Evolutionary conservation across 1,140 invertebrate genomes (phyloP).

Genomic region (Orussus abietinus): DNA sequence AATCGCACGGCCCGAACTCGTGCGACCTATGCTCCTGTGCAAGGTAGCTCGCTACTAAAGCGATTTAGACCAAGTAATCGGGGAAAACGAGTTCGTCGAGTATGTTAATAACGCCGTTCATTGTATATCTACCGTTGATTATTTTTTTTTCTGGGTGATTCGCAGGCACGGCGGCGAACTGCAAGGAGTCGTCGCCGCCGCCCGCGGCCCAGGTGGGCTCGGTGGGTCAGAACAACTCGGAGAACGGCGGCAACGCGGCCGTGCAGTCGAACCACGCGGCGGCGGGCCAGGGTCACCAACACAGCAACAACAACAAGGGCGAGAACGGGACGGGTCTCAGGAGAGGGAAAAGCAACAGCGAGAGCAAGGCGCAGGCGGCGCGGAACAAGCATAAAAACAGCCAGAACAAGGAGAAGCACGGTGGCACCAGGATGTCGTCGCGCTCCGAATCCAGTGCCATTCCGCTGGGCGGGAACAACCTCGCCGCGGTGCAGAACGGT

Average conservation of each 20-base stretch:
- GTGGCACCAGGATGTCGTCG: slow-evolving; percentile 33
- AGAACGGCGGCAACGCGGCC: slow-evolving; percentile 31
- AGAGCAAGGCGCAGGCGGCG: slow-evolving; percentile 50
- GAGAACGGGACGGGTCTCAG: slow-evolving; percentile 39
- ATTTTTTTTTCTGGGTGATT: slow-evolving; percentile 9
- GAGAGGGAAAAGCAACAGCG: slow-evolving; percentile 49
- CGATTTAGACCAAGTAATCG: too few species aligned
- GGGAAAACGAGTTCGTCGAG: too few species aligned
- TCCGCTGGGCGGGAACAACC: slow-evolving; percentile 9
- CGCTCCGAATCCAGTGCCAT: slow-evolving; percentile 37
- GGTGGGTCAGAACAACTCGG: slow-evolving; percentile 25
- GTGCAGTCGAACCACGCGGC: slow-evolving; percentile 21
- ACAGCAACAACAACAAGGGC: slow-evolving; percentile 50
- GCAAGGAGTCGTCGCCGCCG: slow-evolving; percentile 43
- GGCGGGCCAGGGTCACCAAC: slow-evolving; percentile 24
- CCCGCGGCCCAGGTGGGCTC: too few species aligned
- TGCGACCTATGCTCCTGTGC: too few species aligned
- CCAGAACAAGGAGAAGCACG: slow-evolving; percentile 50
- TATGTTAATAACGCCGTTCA: too few species aligned
- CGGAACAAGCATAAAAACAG: slow-evolving; percentile 52
- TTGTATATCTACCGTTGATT: too few species aligned
- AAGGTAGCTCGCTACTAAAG: too few species aligned
- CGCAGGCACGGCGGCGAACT: slow-evolving; percentile 43
- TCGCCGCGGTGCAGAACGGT: slow-evolving; percentile 22
- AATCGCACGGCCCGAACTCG: too few species aligned